Base-by-base conservation (phyloP, 2,113 vertebrate genomes). In the Monarcha castaneiventris region DNA sequence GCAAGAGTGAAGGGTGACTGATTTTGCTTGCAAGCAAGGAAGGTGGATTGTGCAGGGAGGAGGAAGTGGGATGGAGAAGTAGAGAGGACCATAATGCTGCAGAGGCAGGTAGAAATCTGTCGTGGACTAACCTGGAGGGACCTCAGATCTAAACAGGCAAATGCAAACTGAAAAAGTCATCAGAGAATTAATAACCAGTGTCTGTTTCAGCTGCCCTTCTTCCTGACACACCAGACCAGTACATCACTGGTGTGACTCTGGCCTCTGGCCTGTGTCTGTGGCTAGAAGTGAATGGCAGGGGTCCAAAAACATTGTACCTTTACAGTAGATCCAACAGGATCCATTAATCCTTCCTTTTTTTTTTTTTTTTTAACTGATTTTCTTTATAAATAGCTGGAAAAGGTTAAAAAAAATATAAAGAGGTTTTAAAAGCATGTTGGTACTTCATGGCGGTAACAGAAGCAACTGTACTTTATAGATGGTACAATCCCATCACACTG, bases 321-420 rank as follows among this genome's bases (percentile, higher is more conserved):
- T 92, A 73, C 17, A 58, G 20, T n/a, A 54, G 33, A 64, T 54
- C 19, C 43, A 88, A 59, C 8, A 46, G 11, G 30, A 73, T 66
- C 6, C 12, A 67, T 6, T 16, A 0, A 1, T 22, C 23, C 3
- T 18, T 37, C 12, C 3, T 33, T 8, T 8, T 7, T 33, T 35
- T n/a, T 35, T n/a, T 41, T 7, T 13, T 27, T 63, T 41, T 15
- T 0, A 11, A 69, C 63, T 55, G 75, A 8, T 89, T 62, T 82
- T 80, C 7, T 27, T 74, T 80, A 44, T 59, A 89, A 71, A 30
- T 48, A n/a, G 5, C 3, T 79, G 11, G 9, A 48, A 95, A 84
- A 67, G 2, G 17, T 43, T 85, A 59, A 88, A 59, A 48, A 88
- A 87, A 89, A 92, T 66, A 58, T 46, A 18, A 67, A 30, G 22